Conservation (phyloP, 2,888 invertebrate genomes). For the Odontothrips loti region DNA sequence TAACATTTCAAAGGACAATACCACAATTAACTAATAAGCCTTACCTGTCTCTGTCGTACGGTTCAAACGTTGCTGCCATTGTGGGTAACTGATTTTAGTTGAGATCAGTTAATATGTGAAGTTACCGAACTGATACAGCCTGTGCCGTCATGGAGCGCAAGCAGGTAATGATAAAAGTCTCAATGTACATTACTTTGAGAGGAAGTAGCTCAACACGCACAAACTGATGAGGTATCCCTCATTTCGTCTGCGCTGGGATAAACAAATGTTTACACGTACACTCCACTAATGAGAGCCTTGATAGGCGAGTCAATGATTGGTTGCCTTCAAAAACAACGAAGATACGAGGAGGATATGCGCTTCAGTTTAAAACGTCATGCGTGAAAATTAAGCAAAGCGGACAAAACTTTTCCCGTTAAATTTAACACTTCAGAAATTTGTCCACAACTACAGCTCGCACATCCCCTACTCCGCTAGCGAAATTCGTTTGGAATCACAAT, state of each 20-base stretch:
- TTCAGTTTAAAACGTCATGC: too few species aligned
- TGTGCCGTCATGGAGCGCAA: background rate
- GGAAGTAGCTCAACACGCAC: background rate
- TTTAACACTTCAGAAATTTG: too few species aligned
- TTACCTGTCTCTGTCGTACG: constrained; percentile 63
- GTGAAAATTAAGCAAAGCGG: too few species aligned
- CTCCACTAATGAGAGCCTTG: background rate
- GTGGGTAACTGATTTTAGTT: background rate
- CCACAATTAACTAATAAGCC: constrained; percentile 34
- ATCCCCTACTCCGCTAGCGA: too few species aligned
- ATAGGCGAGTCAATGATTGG: background rate
- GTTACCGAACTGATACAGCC: background rate
- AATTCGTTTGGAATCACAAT: too few species aligned
- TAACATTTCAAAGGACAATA: constrained; percentile 37
- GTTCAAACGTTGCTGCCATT: constrained; percentile 66
- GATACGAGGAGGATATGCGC: too few species aligned
- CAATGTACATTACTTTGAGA: background rate
- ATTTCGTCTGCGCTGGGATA: background rate
- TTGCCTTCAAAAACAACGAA: background rate
- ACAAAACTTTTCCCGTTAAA: too few species aligned
- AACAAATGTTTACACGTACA: constrained; percentile 1
- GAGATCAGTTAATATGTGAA: background rate
- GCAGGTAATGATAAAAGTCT: background rate
- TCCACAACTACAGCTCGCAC: too few species aligned
- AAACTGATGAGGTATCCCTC: background rate